phyloP scores from a whole-genome alignment of 2,113 vertebrate species.

The Acinonyx jubatus region DNA sequence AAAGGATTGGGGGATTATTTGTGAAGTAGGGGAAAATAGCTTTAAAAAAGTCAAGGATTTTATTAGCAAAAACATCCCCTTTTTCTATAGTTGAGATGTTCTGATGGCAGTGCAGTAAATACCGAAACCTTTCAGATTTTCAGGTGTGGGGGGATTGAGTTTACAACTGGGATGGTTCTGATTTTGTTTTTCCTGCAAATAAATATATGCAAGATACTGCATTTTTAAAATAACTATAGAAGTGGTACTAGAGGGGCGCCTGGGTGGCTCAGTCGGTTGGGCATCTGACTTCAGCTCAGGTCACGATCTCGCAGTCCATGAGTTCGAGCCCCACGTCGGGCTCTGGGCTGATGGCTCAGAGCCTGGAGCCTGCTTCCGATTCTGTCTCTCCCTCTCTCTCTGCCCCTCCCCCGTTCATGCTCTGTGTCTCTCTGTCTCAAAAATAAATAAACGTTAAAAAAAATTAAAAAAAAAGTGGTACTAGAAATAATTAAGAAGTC shows the following conservation, averaged over 20 bases:
- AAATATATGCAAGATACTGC: background rate
- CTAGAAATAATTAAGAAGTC: background rate
- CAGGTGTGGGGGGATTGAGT: background rate
- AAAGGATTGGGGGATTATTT: constrained; percentile 32
- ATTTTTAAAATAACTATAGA: background rate
- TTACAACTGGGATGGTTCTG: background rate
- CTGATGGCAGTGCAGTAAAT: background rate
- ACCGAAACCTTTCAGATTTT: background rate
- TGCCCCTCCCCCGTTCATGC: too few relatives aligned
- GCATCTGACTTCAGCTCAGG: too few relatives aligned
- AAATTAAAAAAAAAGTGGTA: background rate
- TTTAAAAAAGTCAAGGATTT: background rate
- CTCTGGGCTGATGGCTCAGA: too few relatives aligned
- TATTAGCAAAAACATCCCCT: background rate
- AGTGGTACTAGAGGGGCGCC: background rate
- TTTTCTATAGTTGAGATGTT: background rate
- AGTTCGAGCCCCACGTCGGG: too few relatives aligned
- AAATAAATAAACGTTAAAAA: too few relatives aligned
- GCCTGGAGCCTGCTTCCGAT: too few relatives aligned
- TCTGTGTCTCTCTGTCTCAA: too few relatives aligned
- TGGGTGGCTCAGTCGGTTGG: too few relatives aligned
- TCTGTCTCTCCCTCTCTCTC: too few relatives aligned
- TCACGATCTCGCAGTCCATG: too few relatives aligned
- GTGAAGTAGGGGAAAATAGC: background rate
- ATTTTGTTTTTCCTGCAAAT: background rate